Base-by-base conservation (phyloP, 2,888 invertebrate genomes). In the Drosophila heteroneura region DNA sequence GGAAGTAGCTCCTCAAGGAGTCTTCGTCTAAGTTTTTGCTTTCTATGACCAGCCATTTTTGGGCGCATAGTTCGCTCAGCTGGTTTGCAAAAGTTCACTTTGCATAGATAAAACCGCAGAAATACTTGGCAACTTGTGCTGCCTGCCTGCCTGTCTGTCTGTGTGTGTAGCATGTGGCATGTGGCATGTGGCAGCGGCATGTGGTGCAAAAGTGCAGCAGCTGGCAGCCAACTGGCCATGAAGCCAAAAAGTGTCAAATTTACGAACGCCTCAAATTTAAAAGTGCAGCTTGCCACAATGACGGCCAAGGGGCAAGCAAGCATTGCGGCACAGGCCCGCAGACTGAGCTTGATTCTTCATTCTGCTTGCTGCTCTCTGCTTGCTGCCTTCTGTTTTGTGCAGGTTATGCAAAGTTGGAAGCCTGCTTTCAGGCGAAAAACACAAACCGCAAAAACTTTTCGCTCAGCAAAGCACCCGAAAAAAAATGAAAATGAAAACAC, bases 211-310 rank as follows among this genome's bases (percentile, higher is more conserved):
- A 61, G 61, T 64, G 58, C 64, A 68, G 57, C 68, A 69, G 57
- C 63, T 47, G 44, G 53, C 33, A 58, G 39, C 69, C 63, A 76
- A 75, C 76, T 76, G 72, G 76, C 49, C 72, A 64, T 56, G 66
- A 74, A 87, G 89, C 85, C 84, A 83, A 87, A 85, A 85, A 85
- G 86, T 85, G 85, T 85, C 90, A 85, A 90, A 85, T 90, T 90
- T 85, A 90, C 90, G 90, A 90, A 81, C 89, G 90, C 76, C 85
- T 85, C 89, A 90, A 84, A 85, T 88, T 81, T 74, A 67, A 74
- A 82, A 76, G 60, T 80, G 85, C 90, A 75, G 56, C 73, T 52
- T 19, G 44, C 63, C 56, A 22, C 10, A 3, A 10, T 12, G 54
- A 41, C 51, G 33, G 53, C 51, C 32, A 57, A 41, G 54, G 57